Percentiles rank a stretch among this genome's conserved stretches.
phyloP scores from a whole-genome alignment of 2,797 vertebrate genomes.

The Oreonectes daqikongensis region DNA sequence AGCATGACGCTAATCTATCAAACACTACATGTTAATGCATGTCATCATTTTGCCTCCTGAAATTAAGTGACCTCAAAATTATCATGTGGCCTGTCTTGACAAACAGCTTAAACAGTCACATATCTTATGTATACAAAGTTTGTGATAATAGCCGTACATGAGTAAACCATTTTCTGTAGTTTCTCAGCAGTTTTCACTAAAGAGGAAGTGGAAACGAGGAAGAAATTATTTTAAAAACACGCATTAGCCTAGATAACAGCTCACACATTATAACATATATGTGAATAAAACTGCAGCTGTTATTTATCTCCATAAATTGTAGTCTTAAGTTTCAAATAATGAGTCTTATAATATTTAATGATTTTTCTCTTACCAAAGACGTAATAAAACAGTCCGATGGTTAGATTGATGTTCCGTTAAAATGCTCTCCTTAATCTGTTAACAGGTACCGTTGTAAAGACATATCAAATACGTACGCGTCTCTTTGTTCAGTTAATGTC shows the following conservation, averaged over 20 bases:
- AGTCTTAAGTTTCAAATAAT: neutral
- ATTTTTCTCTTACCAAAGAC: conserved; percentile 17
- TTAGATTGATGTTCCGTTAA: neutral
- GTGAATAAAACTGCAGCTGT: neutral
- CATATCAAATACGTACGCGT: neutral
- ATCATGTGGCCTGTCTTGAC: neutral
- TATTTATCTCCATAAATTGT: neutral
- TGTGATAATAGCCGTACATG: neutral
- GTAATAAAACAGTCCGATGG: neutral
- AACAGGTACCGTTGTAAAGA: neutral
- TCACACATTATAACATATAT: neutral
- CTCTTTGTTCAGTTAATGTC: neutral
- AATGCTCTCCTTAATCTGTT: neutral
- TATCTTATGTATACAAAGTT: neutral
- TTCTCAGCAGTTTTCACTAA: neutral
- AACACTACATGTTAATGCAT: conserved; percentile 4
- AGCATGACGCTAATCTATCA: conserved; percentile 16
- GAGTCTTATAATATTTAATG: neutral
- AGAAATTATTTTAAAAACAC: neutral
- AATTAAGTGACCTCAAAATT: neutral
- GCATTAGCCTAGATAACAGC: neutral
- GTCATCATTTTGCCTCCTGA: neutral
- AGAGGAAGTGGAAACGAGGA: conserved; percentile 21
- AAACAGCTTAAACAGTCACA: neutral
- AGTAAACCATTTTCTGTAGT: neutral